Percentiles rank a stretch among this genome's conserved stretches.
Conservation (phyloP, 2,888 invertebrate genomes). For the Hofmannophila pseudospretella region DNA sequence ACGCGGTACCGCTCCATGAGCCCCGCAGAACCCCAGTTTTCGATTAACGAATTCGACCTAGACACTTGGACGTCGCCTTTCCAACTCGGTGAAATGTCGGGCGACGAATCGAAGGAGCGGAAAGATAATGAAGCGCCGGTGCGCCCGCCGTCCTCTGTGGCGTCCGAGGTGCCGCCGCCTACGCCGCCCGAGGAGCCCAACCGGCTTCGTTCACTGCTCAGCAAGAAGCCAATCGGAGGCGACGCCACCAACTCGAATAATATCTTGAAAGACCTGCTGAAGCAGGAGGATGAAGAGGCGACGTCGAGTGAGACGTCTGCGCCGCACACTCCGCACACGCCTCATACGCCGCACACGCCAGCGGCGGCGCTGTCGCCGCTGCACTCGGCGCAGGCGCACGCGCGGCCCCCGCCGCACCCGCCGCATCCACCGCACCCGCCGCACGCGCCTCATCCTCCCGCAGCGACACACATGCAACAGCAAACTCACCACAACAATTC, state of each 20-base stretch:
- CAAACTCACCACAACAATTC: slow-evolving; percentile 55
- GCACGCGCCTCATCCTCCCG: slow-evolving; percentile 24
- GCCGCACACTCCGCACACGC: slow-evolving; percentile 60
- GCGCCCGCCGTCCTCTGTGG: slow-evolving; percentile 41
- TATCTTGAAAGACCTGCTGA: slow-evolving; percentile 60
- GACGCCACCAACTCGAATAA: no score
- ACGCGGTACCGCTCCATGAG: slow-evolving; percentile 58
- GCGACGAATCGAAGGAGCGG: slow-evolving; percentile 66
- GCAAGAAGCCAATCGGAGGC: slow-evolving; percentile 71
- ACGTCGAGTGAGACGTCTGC: slow-evolving; percentile 61
- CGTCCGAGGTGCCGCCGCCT: slow-evolving; percentile 37
- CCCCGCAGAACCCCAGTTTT: slow-evolving; percentile 64
- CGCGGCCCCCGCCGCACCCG: slow-evolving; percentile 24
- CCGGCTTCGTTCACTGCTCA: slow-evolving; percentile 79
- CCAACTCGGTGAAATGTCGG: slow-evolving; percentile 80
- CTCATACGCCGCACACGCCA: slow-evolving; percentile 42
- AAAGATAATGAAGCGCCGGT: slow-evolving; percentile 70
- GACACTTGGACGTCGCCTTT: slow-evolving; percentile 80
- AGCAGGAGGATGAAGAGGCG: slow-evolving; percentile 67
- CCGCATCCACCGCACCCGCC: slow-evolving; percentile 27
- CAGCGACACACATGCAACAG: slow-evolving; percentile 20
- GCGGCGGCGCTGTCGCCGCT: slow-evolving; percentile 36
- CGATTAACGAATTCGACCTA: slow-evolving; percentile 81
- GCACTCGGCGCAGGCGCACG: slow-evolving; percentile 28
- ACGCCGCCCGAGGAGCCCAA: slow-evolving; percentile 64